Conservation (phyloP, 2,888 invertebrate species). For the Trissolcus japonicus region DNA sequence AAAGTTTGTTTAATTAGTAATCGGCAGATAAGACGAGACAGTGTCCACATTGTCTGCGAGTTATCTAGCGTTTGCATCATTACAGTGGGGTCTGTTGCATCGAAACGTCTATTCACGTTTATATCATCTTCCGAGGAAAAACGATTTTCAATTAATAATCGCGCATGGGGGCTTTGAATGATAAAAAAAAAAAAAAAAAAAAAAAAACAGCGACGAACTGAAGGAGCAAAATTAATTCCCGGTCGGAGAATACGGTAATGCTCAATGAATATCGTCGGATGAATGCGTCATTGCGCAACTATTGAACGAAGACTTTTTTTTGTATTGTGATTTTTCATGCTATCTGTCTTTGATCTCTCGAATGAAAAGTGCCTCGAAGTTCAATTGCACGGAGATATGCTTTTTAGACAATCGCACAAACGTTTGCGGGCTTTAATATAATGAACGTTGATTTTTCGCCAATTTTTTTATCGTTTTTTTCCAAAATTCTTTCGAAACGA, state of each 20-base stretch:
- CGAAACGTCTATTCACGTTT: background rate
- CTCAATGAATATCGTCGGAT: constrained; percentile 14
- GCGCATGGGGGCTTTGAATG: background rate
- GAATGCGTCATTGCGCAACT: constrained; percentile 19
- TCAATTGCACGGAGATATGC: background rate
- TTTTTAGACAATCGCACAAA: too few species aligned
- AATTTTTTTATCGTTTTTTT: too few species aligned
- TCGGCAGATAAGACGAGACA: background rate
- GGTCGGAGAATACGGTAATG: constrained; percentile 12
- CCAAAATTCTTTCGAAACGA: too few species aligned
- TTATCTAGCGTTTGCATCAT: background rate
- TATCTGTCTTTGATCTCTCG: constrained; percentile 4
- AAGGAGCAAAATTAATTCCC: constrained; percentile 2
- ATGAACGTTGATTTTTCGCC: too few species aligned
- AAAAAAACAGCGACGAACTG: constrained; percentile 1
- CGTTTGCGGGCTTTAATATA: too few species aligned
- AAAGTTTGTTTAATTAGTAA: constrained; percentile 7
- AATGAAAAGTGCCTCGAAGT: constrained; percentile 1
- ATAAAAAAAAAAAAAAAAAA: too few species aligned
- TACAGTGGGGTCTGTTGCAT: background rate
- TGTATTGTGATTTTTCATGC: constrained; percentile 19
- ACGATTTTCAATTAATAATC: constrained; percentile 18
- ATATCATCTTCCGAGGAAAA: background rate
- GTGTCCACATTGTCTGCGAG: background rate
- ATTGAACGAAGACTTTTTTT: constrained; percentile 3